Conservation (phyloP, 2,113 vertebrate genomes). For the Brevimyrus niger region DNA sequence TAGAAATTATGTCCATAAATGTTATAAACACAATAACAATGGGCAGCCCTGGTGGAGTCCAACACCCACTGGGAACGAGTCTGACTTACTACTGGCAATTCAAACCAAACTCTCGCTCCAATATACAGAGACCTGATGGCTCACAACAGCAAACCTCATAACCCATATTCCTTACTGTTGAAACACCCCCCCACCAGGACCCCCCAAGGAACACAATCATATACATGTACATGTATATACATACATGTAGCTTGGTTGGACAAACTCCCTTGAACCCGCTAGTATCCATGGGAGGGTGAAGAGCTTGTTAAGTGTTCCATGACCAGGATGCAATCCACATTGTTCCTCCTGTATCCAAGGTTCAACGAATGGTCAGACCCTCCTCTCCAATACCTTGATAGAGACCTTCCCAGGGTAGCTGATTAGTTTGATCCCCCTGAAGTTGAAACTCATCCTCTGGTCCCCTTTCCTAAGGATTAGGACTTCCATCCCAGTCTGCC, state of each 20-base stretch:
- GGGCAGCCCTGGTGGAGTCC: too few species aligned
- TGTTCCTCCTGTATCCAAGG: not conserved
- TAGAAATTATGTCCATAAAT: too few species aligned
- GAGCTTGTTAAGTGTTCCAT: not conserved
- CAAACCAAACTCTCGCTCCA: not conserved
- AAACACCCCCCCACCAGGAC: not conserved
- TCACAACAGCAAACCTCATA: not conserved
- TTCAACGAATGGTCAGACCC: too few species aligned
- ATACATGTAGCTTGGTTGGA: not conserved
- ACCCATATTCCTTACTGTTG: not conserved
- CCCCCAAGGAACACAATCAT: not conserved
- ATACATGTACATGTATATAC: too few species aligned
- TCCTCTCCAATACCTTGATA: too few species aligned
- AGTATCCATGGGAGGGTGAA: not conserved
- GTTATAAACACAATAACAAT: too few species aligned
- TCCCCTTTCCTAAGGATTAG: too few species aligned
- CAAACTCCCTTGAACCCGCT: not conserved
- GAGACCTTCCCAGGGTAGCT: too few species aligned
- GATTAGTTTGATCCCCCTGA: too few species aligned
- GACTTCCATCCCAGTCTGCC: too few species aligned
- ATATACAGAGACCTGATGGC: not conserved
- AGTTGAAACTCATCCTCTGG: too few species aligned
- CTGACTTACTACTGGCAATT: not conserved
- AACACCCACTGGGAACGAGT: too few species aligned
- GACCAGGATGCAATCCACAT: not conserved